phyloP scores from a whole-genome alignment of 1,140 invertebrate genomes.

The Procambarus virginalis region DNA sequence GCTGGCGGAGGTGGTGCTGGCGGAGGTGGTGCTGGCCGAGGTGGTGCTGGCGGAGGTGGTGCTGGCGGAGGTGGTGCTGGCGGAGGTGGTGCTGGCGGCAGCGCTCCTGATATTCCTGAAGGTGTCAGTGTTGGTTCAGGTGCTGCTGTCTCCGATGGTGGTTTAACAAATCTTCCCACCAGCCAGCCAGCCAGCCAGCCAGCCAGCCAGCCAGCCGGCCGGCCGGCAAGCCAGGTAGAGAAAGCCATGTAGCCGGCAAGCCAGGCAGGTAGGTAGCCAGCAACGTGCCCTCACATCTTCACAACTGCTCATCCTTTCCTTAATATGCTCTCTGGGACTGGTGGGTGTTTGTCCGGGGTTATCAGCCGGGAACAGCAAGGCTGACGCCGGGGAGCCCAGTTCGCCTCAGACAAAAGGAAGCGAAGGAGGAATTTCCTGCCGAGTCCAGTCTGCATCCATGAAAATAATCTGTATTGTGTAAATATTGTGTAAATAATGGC shows the following conservation, averaged over 20 bases:
- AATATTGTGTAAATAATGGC: too few relatives aligned
- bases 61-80: not conserved
- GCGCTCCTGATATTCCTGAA: too few relatives aligned
- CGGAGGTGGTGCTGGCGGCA: not conserved
- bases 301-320: slow-evolving; percentile 40
- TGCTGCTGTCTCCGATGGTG: too few relatives aligned
- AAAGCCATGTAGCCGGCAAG: not conserved
- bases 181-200: too few relatives aligned
- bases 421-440: not conserved
- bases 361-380: slow-evolving; percentile 28
- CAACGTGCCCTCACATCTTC: slow-evolving; percentile 34
- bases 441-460: too few relatives aligned
- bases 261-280: not conserved
- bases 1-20: not conserved
- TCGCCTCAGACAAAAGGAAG: not conserved
- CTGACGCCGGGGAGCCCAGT: not conserved
- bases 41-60: not conserved
- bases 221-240: slow-evolving; percentile 3
- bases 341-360: slow-evolving; percentile 26
- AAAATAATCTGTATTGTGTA: too few relatives aligned
- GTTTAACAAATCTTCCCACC: too few relatives aligned
- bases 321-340: slow-evolving; percentile 25
- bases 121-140: too few relatives aligned
- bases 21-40: not conserved
- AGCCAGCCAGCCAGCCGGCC: too few relatives aligned